Evolutionary conservation across 2,797 vertebrate species (phyloP), one percentile per base, ranked within the genome.

Genomic region (Eospalax fontanierii): DNA sequence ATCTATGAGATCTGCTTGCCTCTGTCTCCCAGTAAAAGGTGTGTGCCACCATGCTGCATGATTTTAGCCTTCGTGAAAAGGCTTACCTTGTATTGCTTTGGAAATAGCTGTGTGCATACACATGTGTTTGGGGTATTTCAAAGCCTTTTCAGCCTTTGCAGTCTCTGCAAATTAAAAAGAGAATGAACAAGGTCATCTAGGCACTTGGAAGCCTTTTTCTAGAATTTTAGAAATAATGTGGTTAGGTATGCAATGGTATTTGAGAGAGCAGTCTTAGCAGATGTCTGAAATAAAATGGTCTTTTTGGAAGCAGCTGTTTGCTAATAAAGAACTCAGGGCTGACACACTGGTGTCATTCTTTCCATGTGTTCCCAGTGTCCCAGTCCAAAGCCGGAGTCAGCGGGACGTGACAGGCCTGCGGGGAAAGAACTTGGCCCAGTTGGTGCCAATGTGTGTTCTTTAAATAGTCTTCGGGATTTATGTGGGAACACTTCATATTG

Each of bases 251-350:
- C 86, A 83, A 26, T 84, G 79, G 57, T 50, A 46, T 70, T 71
- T 87, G 86, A 70, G 84, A 81, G 75, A 43, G 6, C 14, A 4
- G 43, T n/a, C 50, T 78, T 35, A 28, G 38, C 12, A 4, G 79
- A 18, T 38, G 16, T 28, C 59, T 12, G 35, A 26, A 80, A 66
- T 88, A 12, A 50, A 54, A 5, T 63, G 66, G 40, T 83, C 71
- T 83, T 90, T 95, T 73, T 76, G 91, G 90, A 92, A 96, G 85
- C 97, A 97, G 97, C 96, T 97, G 96, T 97, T 94, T 74, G 68
- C 90, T 91, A 91, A 96, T 97, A 93, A 96, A 96, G 87, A 93
- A 94, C 90, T 96, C 35, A 24, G 38, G 84, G 57, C 71, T 63
- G 96, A 74, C 93, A 93, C 63, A 75, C 93, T 76, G 30, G 57